Conservation (phyloP, 1,140 invertebrate genomes). For the Vanessa atalanta region DNA sequence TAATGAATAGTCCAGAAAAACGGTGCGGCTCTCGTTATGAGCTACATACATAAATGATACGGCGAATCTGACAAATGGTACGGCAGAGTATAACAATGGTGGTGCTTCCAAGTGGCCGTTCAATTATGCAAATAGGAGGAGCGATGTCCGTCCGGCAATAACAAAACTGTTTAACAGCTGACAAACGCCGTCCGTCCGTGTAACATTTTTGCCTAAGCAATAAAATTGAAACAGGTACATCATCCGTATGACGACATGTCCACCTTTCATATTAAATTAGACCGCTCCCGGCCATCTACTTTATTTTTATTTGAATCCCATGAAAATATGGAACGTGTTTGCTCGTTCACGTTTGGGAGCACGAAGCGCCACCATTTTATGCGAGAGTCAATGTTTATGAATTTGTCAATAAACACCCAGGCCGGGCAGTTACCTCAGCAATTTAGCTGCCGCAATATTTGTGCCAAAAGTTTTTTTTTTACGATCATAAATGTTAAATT, state of each 20-base stretch:
- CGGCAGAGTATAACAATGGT: constrained; percentile 80
- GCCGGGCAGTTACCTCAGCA: constrained; percentile 56
- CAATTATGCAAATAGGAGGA: constrained; percentile 79
- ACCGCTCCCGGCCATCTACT: constrained; percentile 68
- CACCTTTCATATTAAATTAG: constrained; percentile 77
- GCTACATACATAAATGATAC: constrained; percentile 79
- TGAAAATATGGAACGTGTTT: constrained; percentile 76
- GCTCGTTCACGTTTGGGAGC: constrained; percentile 62
- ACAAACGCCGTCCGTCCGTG: constrained; percentile 56
- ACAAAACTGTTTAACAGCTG: constrained; percentile 80
- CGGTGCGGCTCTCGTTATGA: constrained; percentile 72
- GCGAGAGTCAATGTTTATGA: constrained; percentile 74
- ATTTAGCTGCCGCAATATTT: constrained; percentile 55
- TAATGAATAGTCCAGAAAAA: constrained; percentile 79
- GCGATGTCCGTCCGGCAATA: constrained; percentile 75
- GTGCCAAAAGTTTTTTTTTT: constrained; percentile 33
- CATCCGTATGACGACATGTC: constrained; percentile 64
- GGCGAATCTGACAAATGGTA: constrained; percentile 79
- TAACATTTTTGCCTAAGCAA: constrained; percentile 70
- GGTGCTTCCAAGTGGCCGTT: constrained; percentile 78
- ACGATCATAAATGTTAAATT: constrained; percentile 46
- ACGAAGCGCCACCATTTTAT: constrained; percentile 59
- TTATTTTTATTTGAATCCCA: constrained; percentile 79
- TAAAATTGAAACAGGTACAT: constrained; percentile 69
- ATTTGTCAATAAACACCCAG: constrained; percentile 74